Evolutionary conservation across 2,797 vertebrate species (phyloP), one percentile per base, ranked within the genome.

Genomic region (Xenopus petersii): DNA sequence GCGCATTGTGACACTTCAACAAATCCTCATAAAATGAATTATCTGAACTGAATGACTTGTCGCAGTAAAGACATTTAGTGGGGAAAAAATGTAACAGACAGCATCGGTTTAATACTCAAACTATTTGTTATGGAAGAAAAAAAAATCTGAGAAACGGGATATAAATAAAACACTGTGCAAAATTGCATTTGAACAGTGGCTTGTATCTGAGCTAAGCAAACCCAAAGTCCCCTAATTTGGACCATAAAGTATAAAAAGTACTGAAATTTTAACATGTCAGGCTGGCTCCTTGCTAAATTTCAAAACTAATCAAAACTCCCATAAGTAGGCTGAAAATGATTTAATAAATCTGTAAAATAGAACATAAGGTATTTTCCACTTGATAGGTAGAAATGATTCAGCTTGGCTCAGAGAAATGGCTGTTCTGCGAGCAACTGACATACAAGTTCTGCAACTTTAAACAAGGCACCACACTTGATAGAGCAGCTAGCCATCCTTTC

Each of bases 331-430:
- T 42, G 66, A 59, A 73, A 78, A 64, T 36, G 60, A 69, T 73
- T 73, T 64, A 63, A 78, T 78, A 73, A 78, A 78, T 78, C 75
- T 73, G 30, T 30, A 63, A 61, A 73, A 72, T 49, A 70, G 76
- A 78, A 73, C 71, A 73, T 64, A 78, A 73, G 76, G 71, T 70
- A 70, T 73, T 78, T 78, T 78, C 71, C 76, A 64, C 71, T 68
- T 70, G 71, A 73, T 78, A 67, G 66, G 66, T 70, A 65, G 60
- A 63, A 69, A 65, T 63, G 46, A 78, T 70, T 78, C 71, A 58
- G 66, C 61, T 70, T 55, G 1, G n/a, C 21, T 0, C 12, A 11
- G 0, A 15, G 62, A 76, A 66, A 78, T 73, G 42, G 66, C 71
- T 69, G 54, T 78, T 70, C 71, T 46, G 64, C 10, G 36, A 70